These are phyloP conservation scores for Leptopilina syphax DNA, from an alignment of 2,888 invertebrate species.

Conservation along the genomic window DNA sequence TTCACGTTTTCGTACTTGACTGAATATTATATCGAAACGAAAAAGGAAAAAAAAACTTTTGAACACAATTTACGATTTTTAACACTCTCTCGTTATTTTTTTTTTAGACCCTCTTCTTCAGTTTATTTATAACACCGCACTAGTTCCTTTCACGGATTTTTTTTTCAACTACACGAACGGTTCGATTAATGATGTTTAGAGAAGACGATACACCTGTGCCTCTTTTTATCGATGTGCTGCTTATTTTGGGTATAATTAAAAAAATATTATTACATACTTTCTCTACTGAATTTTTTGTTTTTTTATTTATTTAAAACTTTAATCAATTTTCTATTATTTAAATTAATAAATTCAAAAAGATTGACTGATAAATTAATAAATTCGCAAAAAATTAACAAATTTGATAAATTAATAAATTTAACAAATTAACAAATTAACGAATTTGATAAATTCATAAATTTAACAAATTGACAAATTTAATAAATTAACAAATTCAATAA, in stretches of 20 bases:
- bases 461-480: too few species aligned
- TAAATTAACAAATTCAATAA: too few species aligned
- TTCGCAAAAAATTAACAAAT: too few species aligned
- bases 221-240: neutral
- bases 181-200: conserved; percentile 2
- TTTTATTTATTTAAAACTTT: neutral
- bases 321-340: neutral
- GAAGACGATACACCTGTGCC: conserved; percentile 25
- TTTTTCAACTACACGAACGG: neutral
- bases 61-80: neutral
- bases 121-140: neutral
- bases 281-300: neutral
- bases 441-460: too few species aligned
- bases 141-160: neutral
- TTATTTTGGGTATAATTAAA: neutral
- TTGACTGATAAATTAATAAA: too few species aligned
- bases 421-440: too few species aligned
- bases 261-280: neutral
- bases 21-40: neutral
- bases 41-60: neutral
- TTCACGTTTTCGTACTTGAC: neutral
- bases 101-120: neutral
- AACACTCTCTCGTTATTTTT: neutral
- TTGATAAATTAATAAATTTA: too few species aligned
- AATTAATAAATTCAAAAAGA: too few species aligned